phyloP scores from a whole-genome alignment of 2,797 vertebrate genomes.

The Rhincodon typus region DNA sequence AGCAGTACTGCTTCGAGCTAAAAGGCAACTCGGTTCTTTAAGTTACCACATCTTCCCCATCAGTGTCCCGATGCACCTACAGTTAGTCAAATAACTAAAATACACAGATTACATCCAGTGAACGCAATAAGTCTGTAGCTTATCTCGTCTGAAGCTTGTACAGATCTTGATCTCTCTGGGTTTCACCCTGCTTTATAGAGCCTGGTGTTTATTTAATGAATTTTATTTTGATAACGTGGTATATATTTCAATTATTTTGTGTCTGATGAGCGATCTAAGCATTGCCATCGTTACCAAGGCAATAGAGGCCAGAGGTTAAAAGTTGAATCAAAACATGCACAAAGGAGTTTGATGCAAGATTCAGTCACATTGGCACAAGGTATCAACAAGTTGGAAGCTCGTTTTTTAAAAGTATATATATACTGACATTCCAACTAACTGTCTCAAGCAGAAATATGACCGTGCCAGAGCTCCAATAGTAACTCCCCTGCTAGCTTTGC shows the following conservation, averaged over 20 bases:
- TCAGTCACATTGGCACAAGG: conserved; percentile 3
- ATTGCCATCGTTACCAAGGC: neutral
- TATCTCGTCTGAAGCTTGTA: neutral
- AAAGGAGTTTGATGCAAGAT: neutral
- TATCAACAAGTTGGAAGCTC: conserved; percentile 15
- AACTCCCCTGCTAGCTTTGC: neutral
- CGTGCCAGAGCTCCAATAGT: neutral
- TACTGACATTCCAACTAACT: neutral
- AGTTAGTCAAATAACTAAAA: conserved; percentile 16
- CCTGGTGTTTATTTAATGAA: conserved; percentile 28
- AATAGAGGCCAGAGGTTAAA: neutral
- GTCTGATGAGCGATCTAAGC: neutral
- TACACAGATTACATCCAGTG: neutral
- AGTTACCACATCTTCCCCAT: neutral
- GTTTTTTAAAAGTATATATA: neutral
- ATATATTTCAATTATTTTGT: conserved; percentile 22
- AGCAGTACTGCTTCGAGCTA: neutral
- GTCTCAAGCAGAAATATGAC: neutral
- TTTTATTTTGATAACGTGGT: neutral
- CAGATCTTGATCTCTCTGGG: neutral
- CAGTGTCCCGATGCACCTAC: conserved; percentile 12
- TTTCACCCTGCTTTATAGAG: neutral
- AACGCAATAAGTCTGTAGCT: conserved; percentile 1
- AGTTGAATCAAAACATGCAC: neutral
- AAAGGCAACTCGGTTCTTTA: neutral